Evolutionary conservation across 2,888 invertebrate genomes (phyloP), one percentile per base, ranked within the genome.

Genomic region (Incurvaria masculella): DNA sequence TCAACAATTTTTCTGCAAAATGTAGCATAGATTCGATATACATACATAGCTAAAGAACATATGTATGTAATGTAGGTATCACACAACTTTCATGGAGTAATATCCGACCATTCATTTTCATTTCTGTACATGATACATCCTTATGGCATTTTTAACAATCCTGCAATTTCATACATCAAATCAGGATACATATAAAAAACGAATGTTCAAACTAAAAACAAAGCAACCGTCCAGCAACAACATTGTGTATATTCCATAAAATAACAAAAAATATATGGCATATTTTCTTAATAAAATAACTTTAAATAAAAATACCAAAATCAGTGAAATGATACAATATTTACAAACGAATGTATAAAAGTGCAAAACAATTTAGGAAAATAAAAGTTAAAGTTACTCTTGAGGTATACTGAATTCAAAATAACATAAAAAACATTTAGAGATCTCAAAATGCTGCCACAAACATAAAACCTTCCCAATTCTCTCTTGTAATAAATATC

Each of bases 251-350:
- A 66, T 63, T 63, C 62, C 64, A 59, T 60, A 48, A 57, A 63
- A 59, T 69, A 75, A 75, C 71, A 70, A 71, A 69, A 49, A 47
- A 47, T 63, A 69, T 67, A 69, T 69, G 69, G 65, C 66, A 66
- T 59, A 70, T 67, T 62, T 67, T 68, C 59, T 69, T 66, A 76
- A 76, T 74, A 73, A 78, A 78, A 75, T 71, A 75, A 69, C 67
- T 72, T 61, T 61, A 60, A 60, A 66, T 64, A 63, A 61, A 49
- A 47, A 50, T 47, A 58, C 14, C 4, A 33, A 33, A 33, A 33
- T 33, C 8, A 33, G 23, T 6, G 65, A 69, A 64, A 73, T 76
- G 75, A 67, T 76, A 76, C 78, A 78, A 70, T 76, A 78, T 78
- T 76, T 76, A 78, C 76, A 49, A 47, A 75, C 71, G 11, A 23